Percentiles rank a stretch among this genome's conserved stretches.
Evolutionary conservation across 2,113 vertebrate genomes (phyloP).

Genomic region (Uria aalge): DNA sequence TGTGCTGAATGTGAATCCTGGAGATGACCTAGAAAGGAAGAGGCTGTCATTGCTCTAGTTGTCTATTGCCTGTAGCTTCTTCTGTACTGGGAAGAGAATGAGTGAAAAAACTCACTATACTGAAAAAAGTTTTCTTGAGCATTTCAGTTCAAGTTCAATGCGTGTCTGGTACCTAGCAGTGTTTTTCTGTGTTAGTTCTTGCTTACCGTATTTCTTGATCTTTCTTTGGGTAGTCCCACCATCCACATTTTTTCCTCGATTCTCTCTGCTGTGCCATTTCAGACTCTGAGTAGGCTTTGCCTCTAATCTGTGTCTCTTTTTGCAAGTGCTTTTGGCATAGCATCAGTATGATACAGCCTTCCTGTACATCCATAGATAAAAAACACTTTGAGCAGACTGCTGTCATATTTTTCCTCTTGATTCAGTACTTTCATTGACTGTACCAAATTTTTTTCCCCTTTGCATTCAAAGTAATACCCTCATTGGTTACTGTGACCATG

Average conservation of each 20-base stretch:
- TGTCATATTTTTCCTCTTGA: not conserved
- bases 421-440: not conserved
- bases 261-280: not conserved
- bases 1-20: fast-evolving
- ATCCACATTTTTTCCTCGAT: fast-evolving
- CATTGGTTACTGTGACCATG: not conserved
- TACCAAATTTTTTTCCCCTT: not conserved
- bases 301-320: not conserved
- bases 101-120: not conserved
- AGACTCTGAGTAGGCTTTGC: not conserved
- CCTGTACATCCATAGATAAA: not conserved
- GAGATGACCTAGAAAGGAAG: not conserved
- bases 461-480: not conserved
- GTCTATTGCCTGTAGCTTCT: not conserved
- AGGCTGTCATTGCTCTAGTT: not conserved
- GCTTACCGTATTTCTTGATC: not conserved
- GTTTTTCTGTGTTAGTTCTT: not conserved
- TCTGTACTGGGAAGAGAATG: not conserved
- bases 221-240: not conserved
- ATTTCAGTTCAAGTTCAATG: not conserved
- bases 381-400: not conserved
- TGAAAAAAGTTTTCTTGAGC: not conserved
- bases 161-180: not conserved
- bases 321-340: not conserved
- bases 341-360: not conserved